Percentiles rank a stretch among this genome's conserved stretches.
These are phyloP conservation scores for Epizoanthus stellaris DNA, from an alignment of 92 coral and sea anemone genomes.

Conservation along the genomic window DNA sequence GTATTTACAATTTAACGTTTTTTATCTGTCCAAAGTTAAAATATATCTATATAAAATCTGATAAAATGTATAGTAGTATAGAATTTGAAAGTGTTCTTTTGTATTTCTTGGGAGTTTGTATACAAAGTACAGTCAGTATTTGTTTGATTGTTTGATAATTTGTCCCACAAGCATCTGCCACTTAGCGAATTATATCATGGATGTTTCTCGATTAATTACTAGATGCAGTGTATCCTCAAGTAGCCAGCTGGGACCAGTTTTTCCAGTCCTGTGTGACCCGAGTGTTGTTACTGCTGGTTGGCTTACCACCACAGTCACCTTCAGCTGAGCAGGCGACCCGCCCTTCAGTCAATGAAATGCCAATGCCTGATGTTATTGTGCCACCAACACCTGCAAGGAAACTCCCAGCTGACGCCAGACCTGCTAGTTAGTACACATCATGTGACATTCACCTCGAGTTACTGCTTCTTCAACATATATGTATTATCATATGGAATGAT, in stretches of 20 bases:
- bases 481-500: neutral
- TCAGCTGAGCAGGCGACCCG: constrained; percentile 17
- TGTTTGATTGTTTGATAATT: too few relatives aligned
- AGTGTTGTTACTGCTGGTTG: constrained; percentile 73
- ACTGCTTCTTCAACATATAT: neutral
- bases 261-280: constrained; percentile 85
- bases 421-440: constrained; percentile 9
- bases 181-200: neutral
- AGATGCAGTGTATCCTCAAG: constrained; percentile 84
- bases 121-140: too few relatives aligned
- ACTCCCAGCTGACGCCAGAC: constrained; percentile 26
- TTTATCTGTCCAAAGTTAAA: too few relatives aligned
- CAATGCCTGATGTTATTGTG: constrained; percentile 52
- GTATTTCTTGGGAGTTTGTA: too few relatives aligned
- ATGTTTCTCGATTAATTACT: neutral
- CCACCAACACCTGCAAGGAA: constrained; percentile 43
- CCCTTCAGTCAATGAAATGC: constrained; percentile 70
- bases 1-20: too few relatives aligned
- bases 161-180: neutral
- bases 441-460: neutral
- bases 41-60: too few relatives aligned
- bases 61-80: too few relatives aligned
- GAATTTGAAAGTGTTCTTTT: too few relatives aligned
- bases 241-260: constrained; percentile 79
- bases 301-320: constrained; percentile 72